Conservation (phyloP, 2,797 vertebrate species). For the Eulemur rubriventer region DNA sequence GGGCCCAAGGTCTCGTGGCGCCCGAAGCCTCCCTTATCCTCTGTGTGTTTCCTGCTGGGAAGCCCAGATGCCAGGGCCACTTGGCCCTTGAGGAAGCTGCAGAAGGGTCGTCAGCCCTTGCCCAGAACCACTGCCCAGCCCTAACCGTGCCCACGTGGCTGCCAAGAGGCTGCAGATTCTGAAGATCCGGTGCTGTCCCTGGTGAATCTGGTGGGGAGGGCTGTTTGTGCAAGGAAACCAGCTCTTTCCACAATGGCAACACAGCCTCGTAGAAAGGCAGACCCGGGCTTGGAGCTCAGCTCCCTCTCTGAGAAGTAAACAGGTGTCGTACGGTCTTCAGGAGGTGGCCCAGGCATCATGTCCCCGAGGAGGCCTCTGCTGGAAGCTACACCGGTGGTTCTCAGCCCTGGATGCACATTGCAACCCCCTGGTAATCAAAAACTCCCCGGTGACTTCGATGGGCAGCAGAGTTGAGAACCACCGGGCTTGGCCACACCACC, state of each 20-base stretch:
- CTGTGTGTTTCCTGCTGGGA: background rate
- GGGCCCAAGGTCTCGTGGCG: background rate
- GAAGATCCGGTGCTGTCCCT: background rate
- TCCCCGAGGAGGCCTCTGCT: background rate
- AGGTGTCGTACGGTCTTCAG: accelerated
- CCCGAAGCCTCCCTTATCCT: background rate
- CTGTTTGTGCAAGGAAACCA: background rate
- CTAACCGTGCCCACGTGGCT: background rate
- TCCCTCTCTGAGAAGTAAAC: background rate
- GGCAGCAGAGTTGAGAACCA: background rate
- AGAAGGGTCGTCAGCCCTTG: background rate
- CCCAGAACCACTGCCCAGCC: background rate
- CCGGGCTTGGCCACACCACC: accelerated
- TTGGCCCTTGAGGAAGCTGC: background rate
- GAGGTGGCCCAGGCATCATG: accelerated
- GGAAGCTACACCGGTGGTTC: background rate
- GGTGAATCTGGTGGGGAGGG: background rate
- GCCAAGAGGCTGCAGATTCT: background rate
- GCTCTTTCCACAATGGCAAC: background rate
- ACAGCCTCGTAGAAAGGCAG: background rate
- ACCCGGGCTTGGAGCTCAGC: background rate
- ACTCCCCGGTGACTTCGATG: background rate
- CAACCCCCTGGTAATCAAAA: background rate
- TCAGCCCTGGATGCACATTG: too few species aligned
- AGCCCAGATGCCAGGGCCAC: background rate